phyloP scores from a whole-genome alignment of 2,888 invertebrate species.

The Branchipolynoe longqiensis region DNA sequence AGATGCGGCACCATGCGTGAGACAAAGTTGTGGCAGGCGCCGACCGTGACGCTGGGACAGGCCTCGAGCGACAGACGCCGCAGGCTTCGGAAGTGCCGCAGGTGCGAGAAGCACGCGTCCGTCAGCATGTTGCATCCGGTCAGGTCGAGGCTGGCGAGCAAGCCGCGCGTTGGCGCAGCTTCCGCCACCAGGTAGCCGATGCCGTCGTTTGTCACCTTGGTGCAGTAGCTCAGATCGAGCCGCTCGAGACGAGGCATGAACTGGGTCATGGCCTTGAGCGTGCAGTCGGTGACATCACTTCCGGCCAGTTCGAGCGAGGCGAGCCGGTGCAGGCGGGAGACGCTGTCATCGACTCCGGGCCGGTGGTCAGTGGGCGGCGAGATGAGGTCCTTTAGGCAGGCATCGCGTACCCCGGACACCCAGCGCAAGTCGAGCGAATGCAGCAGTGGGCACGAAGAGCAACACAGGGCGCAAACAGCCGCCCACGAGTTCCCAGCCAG shows the following conservation, averaged over 20 bases:
- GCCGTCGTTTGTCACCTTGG: constrained; percentile 60
- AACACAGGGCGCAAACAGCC: constrained; percentile 90
- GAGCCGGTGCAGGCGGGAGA: constrained; percentile 89
- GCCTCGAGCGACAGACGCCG: constrained; percentile 19
- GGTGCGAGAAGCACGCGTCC: constrained; percentile 23
- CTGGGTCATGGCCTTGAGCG: constrained; percentile 84
- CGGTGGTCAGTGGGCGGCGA: constrained; percentile 93
- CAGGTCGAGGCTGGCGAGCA: constrained; percentile 57
- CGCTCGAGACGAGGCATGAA: constrained; percentile 84
- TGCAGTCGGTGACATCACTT: constrained; percentile 94
- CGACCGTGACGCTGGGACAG: constrained; percentile 25
- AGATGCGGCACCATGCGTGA: constrained; percentile 23
- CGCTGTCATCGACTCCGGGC: constrained; percentile 87
- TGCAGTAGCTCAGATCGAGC: constrained; percentile 91
- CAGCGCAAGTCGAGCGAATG: constrained; percentile 90
- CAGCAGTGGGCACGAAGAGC: constrained; percentile 90
- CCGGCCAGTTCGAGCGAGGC: constrained; percentile 90
- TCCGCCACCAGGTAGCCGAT: constrained; percentile 58
- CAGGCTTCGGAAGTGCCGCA: constrained; percentile 28
- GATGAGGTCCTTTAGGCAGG: constrained; percentile 91
- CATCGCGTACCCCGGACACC: constrained; percentile 92
- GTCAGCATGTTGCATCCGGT: constrained; percentile 63
- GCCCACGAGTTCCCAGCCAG: constrained; percentile 87
- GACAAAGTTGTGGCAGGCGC: constrained; percentile 21
- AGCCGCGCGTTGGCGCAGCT: constrained; percentile 15